Percentiles rank a stretch among this genome's conserved stretches.
These are phyloP conservation scores for Gila orcuttii DNA, from an alignment of 2,113 vertebrate species.

Conservation along the genomic window DNA sequence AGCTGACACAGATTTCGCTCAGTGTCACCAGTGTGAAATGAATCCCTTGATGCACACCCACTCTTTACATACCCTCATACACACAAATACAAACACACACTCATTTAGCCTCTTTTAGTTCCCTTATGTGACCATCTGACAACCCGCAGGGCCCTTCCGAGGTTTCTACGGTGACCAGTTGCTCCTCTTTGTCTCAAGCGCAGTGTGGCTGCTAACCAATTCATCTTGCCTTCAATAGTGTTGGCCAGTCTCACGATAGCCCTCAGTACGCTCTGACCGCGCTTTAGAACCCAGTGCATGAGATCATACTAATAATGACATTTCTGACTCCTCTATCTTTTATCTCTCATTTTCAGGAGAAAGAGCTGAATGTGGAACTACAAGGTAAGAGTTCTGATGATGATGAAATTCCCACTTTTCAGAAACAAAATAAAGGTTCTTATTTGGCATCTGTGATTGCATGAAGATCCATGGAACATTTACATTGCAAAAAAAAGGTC, in stretches of 20 bases:
- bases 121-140: constrained; percentile 51
- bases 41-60: constrained; percentile 49
- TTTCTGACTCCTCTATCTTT: constrained; percentile 51
- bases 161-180: constrained; percentile 63
- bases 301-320: constrained; percentile 54
- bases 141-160: constrained; percentile 58
- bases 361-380: constrained; percentile 94
- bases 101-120: constrained; percentile 39
- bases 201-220: constrained; percentile 61
- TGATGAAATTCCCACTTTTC: neutral
- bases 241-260: constrained; percentile 61
- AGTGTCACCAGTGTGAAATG: constrained; percentile 59
- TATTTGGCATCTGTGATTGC: neutral
- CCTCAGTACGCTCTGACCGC: constrained; percentile 48
- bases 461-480: neutral
- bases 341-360: constrained; percentile 81
- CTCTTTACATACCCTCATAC: neutral
- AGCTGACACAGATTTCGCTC: constrained; percentile 66
- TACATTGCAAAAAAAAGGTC: neutral
- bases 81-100: constrained; percentile 14
- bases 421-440: neutral
- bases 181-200: constrained; percentile 64
- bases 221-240: constrained; percentile 66
- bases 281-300: constrained; percentile 44
- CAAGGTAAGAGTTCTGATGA: constrained; percentile 82